These are phyloP conservation scores for Oreochromis mossambicus DNA, from an alignment of 2,797 vertebrate species.

Conservation along the genomic window DNA sequence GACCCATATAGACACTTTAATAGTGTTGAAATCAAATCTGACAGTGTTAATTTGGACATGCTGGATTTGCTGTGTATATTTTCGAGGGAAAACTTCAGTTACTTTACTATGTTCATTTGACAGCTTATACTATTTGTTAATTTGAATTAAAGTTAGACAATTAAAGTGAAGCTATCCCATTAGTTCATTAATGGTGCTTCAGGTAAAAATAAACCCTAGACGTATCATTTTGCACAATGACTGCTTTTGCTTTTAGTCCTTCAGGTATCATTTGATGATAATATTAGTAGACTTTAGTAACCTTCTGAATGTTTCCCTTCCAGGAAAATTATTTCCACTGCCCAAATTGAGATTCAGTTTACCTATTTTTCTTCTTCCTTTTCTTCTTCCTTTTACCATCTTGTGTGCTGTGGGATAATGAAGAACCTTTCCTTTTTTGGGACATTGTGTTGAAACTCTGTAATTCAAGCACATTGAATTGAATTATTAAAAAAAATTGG, in stretches of 20 bases:
- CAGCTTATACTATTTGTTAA: not conserved
- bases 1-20: too few relatives aligned
- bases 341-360: not conserved
- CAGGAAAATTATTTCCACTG: not conserved
- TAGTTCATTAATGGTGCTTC: not conserved
- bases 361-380: not conserved
- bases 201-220: not conserved
- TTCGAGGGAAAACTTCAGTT: not conserved
- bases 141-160: not conserved
- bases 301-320: not conserved
- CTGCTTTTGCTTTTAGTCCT: not conserved
- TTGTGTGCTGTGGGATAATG: not conserved
- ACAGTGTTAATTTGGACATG: too few relatives aligned
- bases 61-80: too few relatives aligned
- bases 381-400: not conserved
- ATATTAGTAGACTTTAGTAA: not conserved
- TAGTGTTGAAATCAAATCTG: too few relatives aligned
- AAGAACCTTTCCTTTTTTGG: not conserved
- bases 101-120: not conserved
- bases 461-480: not conserved
- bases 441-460: not conserved
- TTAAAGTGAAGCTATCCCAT: not conserved
- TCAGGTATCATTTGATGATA: not conserved
- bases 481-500: not conserved
- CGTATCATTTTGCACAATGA: not conserved